These are phyloP conservation scores for Eurosta solidaginis DNA, from an alignment of 1,140 invertebrate genomes.

Conservation along the genomic window DNA sequence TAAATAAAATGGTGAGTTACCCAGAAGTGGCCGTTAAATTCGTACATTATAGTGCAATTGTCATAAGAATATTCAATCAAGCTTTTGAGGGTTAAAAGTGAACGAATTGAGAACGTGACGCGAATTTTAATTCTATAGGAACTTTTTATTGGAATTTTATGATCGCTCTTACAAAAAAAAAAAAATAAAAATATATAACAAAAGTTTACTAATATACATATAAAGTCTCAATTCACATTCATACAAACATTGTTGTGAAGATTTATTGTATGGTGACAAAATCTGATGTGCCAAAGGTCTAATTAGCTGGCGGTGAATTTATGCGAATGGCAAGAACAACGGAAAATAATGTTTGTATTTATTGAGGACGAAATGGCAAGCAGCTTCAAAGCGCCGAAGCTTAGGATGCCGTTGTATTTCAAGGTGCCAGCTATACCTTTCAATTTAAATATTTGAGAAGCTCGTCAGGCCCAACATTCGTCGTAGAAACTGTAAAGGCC, in stretches of 20 bases:
- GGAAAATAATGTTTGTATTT: no score
- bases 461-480: no score
- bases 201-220: neutral
- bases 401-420: no score
- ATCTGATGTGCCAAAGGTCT: neutral
- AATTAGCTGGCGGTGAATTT: neutral
- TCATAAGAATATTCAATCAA: neutral
- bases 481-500: no score
- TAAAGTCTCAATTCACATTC: neutral
- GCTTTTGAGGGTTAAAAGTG: neutral
- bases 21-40: neutral
- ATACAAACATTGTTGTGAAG: no score
- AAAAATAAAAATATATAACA: neutral
- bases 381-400: no score
- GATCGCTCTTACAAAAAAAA: neutral
- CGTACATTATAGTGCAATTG: neutral
- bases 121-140: neutral
- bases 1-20: slow-evolving; percentile 14
- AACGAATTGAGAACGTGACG: slow-evolving; percentile 12
- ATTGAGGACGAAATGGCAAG: no score
- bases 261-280: neutral
- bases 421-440: no score
- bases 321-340: neutral
- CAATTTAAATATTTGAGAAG: no score
- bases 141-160: neutral